Evolutionary conservation across 2,113 vertebrate species (phyloP), one percentile per base, ranked within the genome.

Genomic region (Pelobates fuscus): DNA sequence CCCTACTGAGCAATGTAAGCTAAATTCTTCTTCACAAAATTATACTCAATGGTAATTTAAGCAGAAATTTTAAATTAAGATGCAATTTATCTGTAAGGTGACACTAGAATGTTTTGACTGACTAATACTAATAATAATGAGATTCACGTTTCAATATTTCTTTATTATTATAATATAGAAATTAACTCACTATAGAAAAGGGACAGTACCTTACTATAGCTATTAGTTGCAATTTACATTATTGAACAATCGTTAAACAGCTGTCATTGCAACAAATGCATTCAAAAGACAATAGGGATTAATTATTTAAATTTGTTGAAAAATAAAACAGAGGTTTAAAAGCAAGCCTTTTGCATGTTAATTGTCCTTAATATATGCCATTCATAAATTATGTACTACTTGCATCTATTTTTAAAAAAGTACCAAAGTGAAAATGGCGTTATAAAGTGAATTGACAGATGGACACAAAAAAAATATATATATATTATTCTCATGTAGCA

Each of bases 321-420:
- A 71, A 60, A 61, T 61, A 71, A 71, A 71, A 71, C n/a, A 18
- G 32, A 71, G 18, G 24, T 20, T 25, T 61, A 46, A 70, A 60
- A 41, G 37, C 43, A 41, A 61, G 15, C 24, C 37, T n/a, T 44
- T 17, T 7, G n/a, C 41, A 71, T 71, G 61, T 61, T 29, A 61
- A 71, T 46, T 61, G 37, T 8, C 25, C 12, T 8, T 30, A 49
- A 49, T 49, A 24, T 5, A 23, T 27, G 11, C 18, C 41, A 14
- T 46, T 37, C 69, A 61, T 49, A n/a, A 27, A 71, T 71, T 43
- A 71, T 27, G 68, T 6, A 44, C 17, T n/a, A n/a, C n/a, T n/a
- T n/a, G n/a, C n/a, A n/a, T n/a, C n/a, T n/a, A n/a, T n/a, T 8
- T 23, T 44, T 2, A 2, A 49, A 15, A 17, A 10, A 21, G 41